Conservation (phyloP, 2,797 vertebrate species). For the Enteromius mattozi region DNA sequence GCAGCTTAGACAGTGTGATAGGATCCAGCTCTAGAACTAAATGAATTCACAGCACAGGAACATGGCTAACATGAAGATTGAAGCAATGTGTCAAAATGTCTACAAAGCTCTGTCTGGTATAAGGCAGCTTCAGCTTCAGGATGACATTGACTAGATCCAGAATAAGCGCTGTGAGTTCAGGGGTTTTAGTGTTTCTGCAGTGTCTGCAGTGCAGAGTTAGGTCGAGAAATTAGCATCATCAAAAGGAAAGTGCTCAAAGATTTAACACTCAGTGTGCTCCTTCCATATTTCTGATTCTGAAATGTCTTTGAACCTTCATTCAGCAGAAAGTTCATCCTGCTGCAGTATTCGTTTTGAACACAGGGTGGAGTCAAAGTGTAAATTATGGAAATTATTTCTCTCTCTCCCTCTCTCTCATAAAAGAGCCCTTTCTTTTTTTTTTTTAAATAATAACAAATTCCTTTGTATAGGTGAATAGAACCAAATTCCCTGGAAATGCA, state of each 20-base stretch:
- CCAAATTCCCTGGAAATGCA: neutral
- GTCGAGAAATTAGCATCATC: neutral
- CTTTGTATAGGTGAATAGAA: neutral
- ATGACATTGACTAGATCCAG: constrained; percentile 58
- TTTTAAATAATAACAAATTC: neutral
- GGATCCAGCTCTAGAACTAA: constrained; percentile 21
- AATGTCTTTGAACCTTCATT: neutral
- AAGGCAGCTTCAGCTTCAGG: constrained; percentile 4
- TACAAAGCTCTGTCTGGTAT: constrained; percentile 7
- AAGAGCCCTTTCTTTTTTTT: neutral
- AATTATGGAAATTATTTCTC: constrained; percentile 41
- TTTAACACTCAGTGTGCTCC: neutral
- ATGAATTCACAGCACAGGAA: constrained; percentile 40
- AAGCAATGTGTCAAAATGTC: constrained; percentile 39
- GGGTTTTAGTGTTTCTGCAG: neutral
- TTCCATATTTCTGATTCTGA: neutral
- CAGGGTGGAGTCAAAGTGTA: constrained; percentile 68
- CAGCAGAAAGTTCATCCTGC: neutral
- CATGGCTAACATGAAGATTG: constrained; percentile 38
- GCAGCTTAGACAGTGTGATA: constrained; percentile 22
- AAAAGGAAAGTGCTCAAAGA: neutral
- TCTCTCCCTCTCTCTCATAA: no score
- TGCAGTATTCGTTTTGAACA: constrained; percentile 60
- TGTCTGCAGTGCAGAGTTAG: neutral
- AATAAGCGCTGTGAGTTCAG: constrained; percentile 3